Evolutionary conservation across 2,797 vertebrate genomes (phyloP), one percentile per base, ranked within the genome.

Genomic region (Clarias platycephalus): DNA sequence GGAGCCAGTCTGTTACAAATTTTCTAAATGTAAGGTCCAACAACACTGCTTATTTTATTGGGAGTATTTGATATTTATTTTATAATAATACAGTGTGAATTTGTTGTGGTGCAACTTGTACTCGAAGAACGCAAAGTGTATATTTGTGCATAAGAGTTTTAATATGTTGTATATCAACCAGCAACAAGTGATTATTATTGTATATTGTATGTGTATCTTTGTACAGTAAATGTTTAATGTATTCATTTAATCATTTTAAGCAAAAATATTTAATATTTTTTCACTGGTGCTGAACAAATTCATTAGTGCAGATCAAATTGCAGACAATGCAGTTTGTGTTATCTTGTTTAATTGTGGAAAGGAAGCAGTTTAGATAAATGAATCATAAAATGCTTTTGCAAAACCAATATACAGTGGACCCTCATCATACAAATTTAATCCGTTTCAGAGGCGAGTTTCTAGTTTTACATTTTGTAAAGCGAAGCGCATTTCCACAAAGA

Each of bases 141-240:
- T 92, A 95, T 95, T 95, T 97, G 95, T 98, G 94, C 93, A 95
- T 96, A 96, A 95, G 94, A 96, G 91, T 94, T 92, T 92, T 94
- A 93, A 94, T 94, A 93, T 95, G 94, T 92, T 91, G 58, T 96
- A 93, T 93, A 93, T 92, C 88, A 93, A 95, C 93, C 91, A 93
- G 91, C 93, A 94, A 91, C 91, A 92, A 92, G 93, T 70, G 85
- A 92, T 92, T 92, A 86, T 91, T 94, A 91, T 88, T 95, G 91
- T 95, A 94, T 95, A 94, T 94, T 96, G 90, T 94, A 89, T 93
- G 88, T 96, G 92, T 93, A 94, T 94, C 92, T 95, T 91, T 95
- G 94, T 95, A 95, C 95, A 96, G 95, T 93, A 13, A 53, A 90
- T 93, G 88, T 92, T 91, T 90, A 91, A 89, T 91, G 92, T 91